phyloP scores from a whole-genome alignment of 2,113 vertebrate species.

The Mormyrus iriodes region DNA sequence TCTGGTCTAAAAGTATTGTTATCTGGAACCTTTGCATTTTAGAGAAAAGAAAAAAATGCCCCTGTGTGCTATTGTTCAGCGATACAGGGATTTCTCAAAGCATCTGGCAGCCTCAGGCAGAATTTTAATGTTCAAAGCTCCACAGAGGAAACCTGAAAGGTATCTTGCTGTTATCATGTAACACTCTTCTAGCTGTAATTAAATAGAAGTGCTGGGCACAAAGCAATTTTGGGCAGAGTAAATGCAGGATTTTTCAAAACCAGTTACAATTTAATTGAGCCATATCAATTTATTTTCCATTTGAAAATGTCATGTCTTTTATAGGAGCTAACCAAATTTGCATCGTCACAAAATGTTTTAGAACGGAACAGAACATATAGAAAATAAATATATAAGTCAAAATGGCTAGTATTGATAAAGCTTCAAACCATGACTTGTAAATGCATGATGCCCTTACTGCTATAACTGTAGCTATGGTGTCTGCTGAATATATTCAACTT shows the following conservation, averaged over 20 bases:
- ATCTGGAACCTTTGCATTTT: conserved; percentile 30
- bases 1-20: conserved; percentile 29
- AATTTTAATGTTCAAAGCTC: conserved; percentile 48
- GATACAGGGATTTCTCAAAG: conserved; percentile 37
- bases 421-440: conserved; percentile 43
- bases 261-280: conserved; percentile 61
- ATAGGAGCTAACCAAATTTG: conserved; percentile 59
- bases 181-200: conserved; percentile 60
- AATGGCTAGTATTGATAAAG: conserved; percentile 48
- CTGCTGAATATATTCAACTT: conserved; percentile 41
- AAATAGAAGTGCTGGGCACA: conserved; percentile 57
- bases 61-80: conserved; percentile 38
- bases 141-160: conserved; percentile 43
- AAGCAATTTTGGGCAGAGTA: conserved; percentile 58
- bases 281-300: conserved; percentile 68
- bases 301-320: conserved; percentile 66
- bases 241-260: conserved; percentile 38
- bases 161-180: conserved; percentile 62
- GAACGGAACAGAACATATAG: conserved; percentile 33
- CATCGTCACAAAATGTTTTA: conserved; percentile 54
- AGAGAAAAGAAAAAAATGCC: conserved; percentile 25
- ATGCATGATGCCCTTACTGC: conserved; percentile 37
- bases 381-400: conserved; percentile 57
- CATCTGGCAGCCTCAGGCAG: conserved; percentile 39
- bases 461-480: conserved; percentile 32